Conservation (phyloP, 2,113 vertebrate species). For the Halcyon senegalensis region DNA sequence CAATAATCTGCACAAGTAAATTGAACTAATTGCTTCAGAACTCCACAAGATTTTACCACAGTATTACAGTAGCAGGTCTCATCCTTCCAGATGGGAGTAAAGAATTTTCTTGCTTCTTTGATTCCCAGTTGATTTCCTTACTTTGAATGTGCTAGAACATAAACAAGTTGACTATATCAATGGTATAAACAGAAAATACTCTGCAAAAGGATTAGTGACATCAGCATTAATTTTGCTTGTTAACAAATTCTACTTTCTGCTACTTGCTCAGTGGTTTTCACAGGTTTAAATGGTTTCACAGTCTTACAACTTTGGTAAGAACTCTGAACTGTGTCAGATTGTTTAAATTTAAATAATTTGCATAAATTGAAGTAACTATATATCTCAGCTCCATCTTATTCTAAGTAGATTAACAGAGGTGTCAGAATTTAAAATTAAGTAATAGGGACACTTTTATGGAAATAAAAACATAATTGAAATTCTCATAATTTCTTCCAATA, state of each 20-base stretch:
- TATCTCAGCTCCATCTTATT: not conserved
- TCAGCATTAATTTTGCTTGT: not conserved
- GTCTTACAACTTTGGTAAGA: not conserved
- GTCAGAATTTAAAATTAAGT: conserved; percentile 10
- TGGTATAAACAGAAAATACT: not conserved
- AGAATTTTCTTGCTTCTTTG: not conserved
- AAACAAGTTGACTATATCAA: not conserved
- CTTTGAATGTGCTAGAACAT: not conserved
- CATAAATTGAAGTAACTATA: not conserved
- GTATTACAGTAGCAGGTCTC: not conserved
- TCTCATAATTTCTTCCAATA: not conserved
- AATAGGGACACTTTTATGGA: not conserved
- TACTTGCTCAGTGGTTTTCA: not conserved
- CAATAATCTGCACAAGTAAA: not conserved
- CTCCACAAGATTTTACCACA: not conserved
- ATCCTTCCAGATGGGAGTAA: not conserved
- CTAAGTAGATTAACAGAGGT: not conserved
- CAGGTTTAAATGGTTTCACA: not conserved
- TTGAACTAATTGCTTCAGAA: not conserved
- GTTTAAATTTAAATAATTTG: not conserved
- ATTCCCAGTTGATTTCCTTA: not conserved
- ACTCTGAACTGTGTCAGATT: not conserved
- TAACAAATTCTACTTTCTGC: not conserved
- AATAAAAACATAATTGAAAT: conserved; percentile 13
- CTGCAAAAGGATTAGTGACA: not conserved